A percentile compares a stretch with the other conserved stretches of the same genome.
Conservation (phyloP, 2,888 invertebrate genomes). For the Drosophila siamana region DNA sequence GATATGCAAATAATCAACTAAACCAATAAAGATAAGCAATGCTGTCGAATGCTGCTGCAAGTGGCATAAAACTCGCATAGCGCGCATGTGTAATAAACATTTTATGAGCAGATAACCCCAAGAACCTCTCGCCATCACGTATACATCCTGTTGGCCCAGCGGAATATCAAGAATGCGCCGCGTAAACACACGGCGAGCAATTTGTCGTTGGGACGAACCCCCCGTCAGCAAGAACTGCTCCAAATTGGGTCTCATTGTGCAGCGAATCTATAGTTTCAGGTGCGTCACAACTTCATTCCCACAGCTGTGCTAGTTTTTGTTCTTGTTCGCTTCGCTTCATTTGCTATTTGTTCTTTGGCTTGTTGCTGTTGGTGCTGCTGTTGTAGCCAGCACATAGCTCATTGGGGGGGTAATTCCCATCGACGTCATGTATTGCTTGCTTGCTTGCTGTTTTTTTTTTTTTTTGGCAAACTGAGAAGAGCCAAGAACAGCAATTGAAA, state of each 20-base stretch:
- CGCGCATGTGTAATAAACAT: too few species aligned
- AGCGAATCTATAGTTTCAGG: constrained; percentile 37
- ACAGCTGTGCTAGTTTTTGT: constrained; percentile 59
- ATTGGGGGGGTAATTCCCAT: constrained; percentile 59
- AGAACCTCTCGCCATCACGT: background rate
- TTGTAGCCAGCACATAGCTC: constrained; percentile 3
- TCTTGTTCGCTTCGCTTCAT: background rate
- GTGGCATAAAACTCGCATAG: background rate
- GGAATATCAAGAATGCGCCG: background rate
- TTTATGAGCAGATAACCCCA: background rate
- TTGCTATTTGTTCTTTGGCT: background rate
- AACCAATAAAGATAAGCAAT: background rate
- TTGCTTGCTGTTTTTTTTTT: too few species aligned
- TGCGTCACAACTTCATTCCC: constrained; percentile 50
- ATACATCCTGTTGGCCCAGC: background rate
- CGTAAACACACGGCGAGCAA: background rate
- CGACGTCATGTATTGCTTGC: constrained; percentile 58
- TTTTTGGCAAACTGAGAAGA: constrained; percentile 10
- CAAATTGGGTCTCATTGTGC: constrained; percentile 5
- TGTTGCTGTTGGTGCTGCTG: background rate
- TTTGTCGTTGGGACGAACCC: background rate
- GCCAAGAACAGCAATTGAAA: constrained; percentile 9
- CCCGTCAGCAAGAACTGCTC: background rate
- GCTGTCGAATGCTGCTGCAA: background rate
- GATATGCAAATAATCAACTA: too few species aligned